phyloP scores from a whole-genome alignment of 2,797 vertebrate species.

The Xenentodon cancila region DNA sequence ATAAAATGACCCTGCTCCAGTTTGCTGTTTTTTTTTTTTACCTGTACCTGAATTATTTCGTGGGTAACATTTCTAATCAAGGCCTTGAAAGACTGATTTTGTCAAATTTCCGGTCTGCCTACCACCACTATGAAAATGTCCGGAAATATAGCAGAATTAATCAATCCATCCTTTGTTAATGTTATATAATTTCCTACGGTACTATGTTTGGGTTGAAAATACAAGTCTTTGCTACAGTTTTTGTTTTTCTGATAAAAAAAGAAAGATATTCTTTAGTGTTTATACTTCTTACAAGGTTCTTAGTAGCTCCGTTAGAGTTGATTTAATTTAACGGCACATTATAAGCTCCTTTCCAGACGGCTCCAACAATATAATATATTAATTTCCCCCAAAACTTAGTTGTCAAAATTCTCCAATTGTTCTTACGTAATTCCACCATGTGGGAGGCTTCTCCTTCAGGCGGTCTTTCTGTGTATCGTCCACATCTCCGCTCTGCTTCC shows the following conservation, averaged over 20 bases:
- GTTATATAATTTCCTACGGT: no score
- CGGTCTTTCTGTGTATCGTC: slow-evolving; percentile 31
- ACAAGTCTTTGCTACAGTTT: no score
- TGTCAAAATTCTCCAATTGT: slow-evolving; percentile 64
- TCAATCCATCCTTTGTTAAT: no score
- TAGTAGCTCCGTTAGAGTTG: slow-evolving; percentile 10
- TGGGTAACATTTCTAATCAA: slow-evolving; percentile 14
- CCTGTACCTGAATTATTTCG: slow-evolving; percentile 26
- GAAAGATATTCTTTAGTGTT: neutral
- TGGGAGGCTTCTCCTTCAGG: slow-evolving; percentile 65
- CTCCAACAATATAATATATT: slow-evolving; percentile 41
- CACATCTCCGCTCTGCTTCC: slow-evolving; percentile 54
- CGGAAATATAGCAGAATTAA: no score
- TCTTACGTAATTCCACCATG: slow-evolving; percentile 66
- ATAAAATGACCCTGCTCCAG: slow-evolving; percentile 36
- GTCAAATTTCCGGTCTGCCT: slow-evolving; percentile 9
- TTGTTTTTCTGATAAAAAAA: no score
- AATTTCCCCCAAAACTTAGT: slow-evolving; percentile 46
- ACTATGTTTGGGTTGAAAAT: no score
- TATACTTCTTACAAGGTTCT: neutral
- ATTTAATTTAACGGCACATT: slow-evolving; percentile 21
- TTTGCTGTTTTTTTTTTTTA: slow-evolving; percentile 16
- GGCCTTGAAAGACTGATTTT: slow-evolving; percentile 15
- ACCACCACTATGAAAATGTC: slow-evolving; percentile 15
- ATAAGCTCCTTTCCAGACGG: slow-evolving; percentile 33